These are phyloP conservation scores for Scolopax bukidnonensis DNA, from an alignment of 2,797 vertebrate species.

Conservation along the genomic window DNA sequence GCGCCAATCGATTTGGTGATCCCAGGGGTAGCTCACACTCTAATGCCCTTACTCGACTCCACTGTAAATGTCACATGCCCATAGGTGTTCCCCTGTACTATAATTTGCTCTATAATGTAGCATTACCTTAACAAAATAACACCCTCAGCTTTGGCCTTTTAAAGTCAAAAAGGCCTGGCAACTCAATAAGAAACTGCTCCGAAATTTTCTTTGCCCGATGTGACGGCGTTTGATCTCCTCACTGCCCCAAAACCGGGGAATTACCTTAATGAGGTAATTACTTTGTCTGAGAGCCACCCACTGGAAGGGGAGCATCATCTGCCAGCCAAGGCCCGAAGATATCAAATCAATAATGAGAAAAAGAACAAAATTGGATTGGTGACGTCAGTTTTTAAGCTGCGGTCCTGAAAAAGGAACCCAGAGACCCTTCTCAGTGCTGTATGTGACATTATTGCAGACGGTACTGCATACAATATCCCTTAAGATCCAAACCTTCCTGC, in stretches of 20 bases:
- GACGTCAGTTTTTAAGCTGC: not conserved
- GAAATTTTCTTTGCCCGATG: not conserved
- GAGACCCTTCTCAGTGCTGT: not conserved
- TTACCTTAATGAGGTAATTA: not conserved
- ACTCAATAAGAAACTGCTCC: conserved; percentile 1
- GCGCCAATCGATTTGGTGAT: not conserved
- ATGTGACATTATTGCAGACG: not conserved
- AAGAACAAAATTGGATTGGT: not conserved
- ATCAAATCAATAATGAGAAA: not conserved
- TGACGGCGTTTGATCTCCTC: not conserved
- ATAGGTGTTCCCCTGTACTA: not conserved
- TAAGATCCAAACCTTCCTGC: not conserved
- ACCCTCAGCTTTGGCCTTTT: conserved; percentile 25
- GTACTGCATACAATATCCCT: not conserved
- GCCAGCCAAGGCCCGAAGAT: not conserved
- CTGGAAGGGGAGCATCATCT: not conserved
- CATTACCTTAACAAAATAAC: conserved; percentile 25
- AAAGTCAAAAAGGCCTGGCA: not conserved
- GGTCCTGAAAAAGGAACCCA: not conserved
- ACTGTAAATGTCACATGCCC: not conserved
- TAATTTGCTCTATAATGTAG: conserved; percentile 36
- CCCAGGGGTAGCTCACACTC: not conserved
- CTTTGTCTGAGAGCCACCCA: not conserved
- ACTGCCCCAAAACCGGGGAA: rapidly evolving
- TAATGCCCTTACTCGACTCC: not conserved